Conservation (phyloP, 2,797 vertebrate species). For the Sebastiscus tertius region DNA sequence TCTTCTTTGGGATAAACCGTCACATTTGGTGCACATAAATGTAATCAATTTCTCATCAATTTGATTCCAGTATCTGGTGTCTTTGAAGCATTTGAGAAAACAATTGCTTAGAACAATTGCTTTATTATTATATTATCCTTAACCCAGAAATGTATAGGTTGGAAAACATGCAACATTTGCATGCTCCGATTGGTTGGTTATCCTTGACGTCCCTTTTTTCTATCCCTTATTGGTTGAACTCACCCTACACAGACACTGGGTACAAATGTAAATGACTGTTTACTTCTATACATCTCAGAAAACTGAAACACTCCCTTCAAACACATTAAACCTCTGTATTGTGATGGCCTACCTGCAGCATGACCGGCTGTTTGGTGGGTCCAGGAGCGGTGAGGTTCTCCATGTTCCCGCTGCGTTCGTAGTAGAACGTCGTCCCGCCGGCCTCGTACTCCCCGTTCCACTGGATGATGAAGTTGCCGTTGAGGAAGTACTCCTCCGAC, state of each 20-base stretch:
- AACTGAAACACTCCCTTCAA: background rate
- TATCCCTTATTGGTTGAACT: background rate
- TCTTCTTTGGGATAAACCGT: too few species aligned
- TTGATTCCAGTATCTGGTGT: background rate
- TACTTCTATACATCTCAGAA: background rate
- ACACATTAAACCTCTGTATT: background rate
- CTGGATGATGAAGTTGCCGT: conserved; percentile 97
- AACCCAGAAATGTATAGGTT: background rate
- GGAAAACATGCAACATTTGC: background rate
- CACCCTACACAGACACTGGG: background rate
- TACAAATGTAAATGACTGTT: background rate
- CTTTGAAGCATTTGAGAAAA: background rate
- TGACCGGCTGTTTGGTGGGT: conserved; percentile 90
- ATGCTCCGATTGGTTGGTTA: background rate
- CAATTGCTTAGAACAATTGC: background rate
- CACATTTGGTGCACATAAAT: too few species aligned
- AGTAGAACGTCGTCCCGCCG: conserved; percentile 91
- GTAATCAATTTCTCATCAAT: background rate
- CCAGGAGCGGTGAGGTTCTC: conserved; percentile 95
- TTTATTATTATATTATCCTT: background rate
- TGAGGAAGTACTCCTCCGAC: conserved; percentile 92
- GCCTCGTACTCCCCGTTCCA: conserved; percentile 97
- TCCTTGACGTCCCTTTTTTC: background rate
- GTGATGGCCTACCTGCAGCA: conserved; percentile 90
- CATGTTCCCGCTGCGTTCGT: conserved; percentile 91